These are phyloP conservation scores for Atethmia centrago DNA, from an alignment of 2,888 invertebrate species.

Conservation along the genomic window DNA sequence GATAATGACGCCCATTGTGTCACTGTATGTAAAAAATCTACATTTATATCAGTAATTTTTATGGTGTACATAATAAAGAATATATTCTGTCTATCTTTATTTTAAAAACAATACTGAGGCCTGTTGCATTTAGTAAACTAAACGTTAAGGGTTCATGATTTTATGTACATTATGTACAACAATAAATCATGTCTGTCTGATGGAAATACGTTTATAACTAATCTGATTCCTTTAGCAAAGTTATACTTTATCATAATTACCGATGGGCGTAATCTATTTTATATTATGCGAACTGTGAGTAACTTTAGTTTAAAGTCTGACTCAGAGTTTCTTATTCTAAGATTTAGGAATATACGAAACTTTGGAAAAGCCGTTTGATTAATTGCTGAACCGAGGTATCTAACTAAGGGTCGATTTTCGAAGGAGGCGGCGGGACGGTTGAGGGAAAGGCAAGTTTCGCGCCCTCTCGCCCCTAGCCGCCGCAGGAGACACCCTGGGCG, in stretches of 20 bases:
- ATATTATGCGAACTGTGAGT: too few species aligned
- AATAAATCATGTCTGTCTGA: conserved; percentile 47
- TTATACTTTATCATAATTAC: conserved; percentile 11
- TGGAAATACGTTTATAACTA: conserved; percentile 19
- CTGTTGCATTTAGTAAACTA: too few species aligned
- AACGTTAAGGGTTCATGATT: conserved; percentile 31
- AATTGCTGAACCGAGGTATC: neutral
- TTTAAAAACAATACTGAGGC: too few species aligned
- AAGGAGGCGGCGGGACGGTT: too few species aligned
- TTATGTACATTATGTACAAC: conserved; percentile 33
- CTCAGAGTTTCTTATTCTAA: neutral
- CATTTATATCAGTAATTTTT: too few species aligned
- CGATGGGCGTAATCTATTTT: conserved; percentile 4
- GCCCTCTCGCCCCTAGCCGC: too few species aligned
- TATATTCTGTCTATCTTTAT: too few species aligned
- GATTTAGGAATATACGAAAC: neutral
- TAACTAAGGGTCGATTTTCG: neutral
- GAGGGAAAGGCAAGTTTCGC: too few species aligned
- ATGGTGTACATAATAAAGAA: too few species aligned
- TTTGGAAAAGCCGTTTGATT: neutral
- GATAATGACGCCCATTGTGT: too few species aligned
- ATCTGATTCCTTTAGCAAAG: conserved; percentile 31
- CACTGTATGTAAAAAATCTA: too few species aligned
- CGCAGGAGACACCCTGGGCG: too few species aligned
- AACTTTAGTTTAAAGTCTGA: neutral